Evolutionary conservation across 2,797 vertebrate genomes (phyloP), one percentile per base, ranked within the genome.

Genomic region (Lagodon rhomboides): DNA sequence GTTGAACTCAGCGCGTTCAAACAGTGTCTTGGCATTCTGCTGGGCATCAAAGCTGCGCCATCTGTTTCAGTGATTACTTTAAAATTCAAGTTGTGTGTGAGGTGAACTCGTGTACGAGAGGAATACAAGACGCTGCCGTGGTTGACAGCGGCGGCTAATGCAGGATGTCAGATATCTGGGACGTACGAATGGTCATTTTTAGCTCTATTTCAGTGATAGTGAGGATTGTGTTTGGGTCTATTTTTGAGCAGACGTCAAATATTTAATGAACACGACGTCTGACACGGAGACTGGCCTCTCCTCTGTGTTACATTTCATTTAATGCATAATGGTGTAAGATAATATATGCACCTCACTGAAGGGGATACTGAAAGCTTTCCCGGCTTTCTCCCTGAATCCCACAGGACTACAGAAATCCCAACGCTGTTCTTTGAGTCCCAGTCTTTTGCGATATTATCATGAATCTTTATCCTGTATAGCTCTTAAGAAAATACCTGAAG

Each of bases 11-110:
- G 68, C 74, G 34, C 75, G 66, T 79, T 73, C n/a, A 77, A 74
- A 76, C 51, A 18, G 63, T 72, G 49, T 80, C 54, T 77, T 82
- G 83, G 73, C 62, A 78, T 82, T 73, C 5, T 72, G 11, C 41
- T 79, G 18, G 18, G 61, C 8, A 68, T 81, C 53, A 62, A 74
- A 79, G 81, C 47, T 13, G 43, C 7, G n/a, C 71, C 82, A 88
- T 82, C 82, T 87, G 80, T 77, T 84, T 85, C 51, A 72, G 49
- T 68, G 64, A 84, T 71, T 50, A 49, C 68, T 87, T 86, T 72
- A 46, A 83, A 53, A 76, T 84, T 59, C 72, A 72, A 72, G 62
- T 79, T 69, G 69, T 68, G 61, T 54, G 43, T 51, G 68, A 60
- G 62, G 73, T 63, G 49, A 75, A 85, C 56, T 70, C 64, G 61